Evolutionary conservation across 2,888 invertebrate genomes (phyloP).

Genomic region (Orthosia incerta): DNA sequence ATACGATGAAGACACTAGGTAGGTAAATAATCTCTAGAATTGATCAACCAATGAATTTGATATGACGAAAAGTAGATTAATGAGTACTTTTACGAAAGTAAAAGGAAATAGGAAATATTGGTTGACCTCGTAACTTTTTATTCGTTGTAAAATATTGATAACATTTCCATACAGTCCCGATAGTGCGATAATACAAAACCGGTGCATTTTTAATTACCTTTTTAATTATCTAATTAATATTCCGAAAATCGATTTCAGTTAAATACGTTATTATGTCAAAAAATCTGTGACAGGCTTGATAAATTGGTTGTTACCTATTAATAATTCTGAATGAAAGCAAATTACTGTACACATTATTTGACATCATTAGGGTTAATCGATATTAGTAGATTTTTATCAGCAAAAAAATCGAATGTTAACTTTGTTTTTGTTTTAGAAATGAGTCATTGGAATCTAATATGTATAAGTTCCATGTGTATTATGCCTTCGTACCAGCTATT

Average conservation of each 20-base stretch:
- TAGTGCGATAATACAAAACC: not conserved
- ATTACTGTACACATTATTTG: not conserved
- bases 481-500: not conserved
- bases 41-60: too few species aligned
- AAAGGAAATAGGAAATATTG: not conserved
- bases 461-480: not conserved
- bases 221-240: constrained; percentile 17
- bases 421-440: constrained; percentile 2
- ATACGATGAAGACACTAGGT: not conserved
- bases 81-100: not conserved
- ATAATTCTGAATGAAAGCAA: not conserved
- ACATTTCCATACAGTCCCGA: not conserved
- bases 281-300: not conserved
- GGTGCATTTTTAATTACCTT: constrained; percentile 10
- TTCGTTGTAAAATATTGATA: constrained; percentile 10
- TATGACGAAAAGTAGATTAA: not conserved
- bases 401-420: not conserved
- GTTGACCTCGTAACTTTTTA: constrained; percentile 9
- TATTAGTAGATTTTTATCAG: constrained; percentile 6
- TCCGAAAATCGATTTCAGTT: not conserved
- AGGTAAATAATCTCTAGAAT: too few species aligned
- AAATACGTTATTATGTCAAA: not conserved
- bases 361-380: not conserved
- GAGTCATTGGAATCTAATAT: not conserved
- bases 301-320: not conserved